phyloP scores from a whole-genome alignment of 2,113 vertebrate species.

The Engraulis encrasicolus region DNA sequence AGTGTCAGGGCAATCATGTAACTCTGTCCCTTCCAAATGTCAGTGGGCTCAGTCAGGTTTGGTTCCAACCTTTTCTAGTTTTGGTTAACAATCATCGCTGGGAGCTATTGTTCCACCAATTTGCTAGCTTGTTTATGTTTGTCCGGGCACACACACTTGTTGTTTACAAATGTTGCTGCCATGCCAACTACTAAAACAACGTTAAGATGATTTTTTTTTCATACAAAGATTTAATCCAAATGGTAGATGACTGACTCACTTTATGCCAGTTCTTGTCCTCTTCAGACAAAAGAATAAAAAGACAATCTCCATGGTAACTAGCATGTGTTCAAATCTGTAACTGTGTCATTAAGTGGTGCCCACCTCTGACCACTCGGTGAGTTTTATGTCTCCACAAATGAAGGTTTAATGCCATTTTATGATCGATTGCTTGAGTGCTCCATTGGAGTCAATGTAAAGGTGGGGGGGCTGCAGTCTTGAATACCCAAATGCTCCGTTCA shows the following conservation, averaged over 20 bases:
- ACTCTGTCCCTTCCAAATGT: not conserved
- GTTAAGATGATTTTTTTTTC: constrained; percentile 1
- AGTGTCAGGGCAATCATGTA: not conserved
- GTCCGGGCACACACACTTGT: not conserved
- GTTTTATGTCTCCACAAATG: too few species aligned
- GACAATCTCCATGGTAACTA: not conserved
- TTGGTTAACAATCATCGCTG: not conserved
- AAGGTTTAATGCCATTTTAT: too few species aligned
- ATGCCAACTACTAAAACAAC: not conserved
- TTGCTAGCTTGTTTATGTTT: not conserved
- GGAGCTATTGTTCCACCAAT: not conserved
- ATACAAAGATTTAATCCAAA: not conserved
- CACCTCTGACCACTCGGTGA: too few species aligned
- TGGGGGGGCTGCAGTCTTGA: too few species aligned
- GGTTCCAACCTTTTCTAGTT: not conserved
- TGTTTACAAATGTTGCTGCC: not conserved
- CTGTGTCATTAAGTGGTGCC: not conserved
- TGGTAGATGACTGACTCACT: not conserved
- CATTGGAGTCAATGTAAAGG: too few species aligned
- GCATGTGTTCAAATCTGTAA: not conserved
- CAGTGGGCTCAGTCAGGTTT: not conserved
- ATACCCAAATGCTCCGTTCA: too few species aligned
- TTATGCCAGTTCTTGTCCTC: not conserved
- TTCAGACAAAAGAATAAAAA: not conserved
- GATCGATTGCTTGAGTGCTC: too few species aligned